Evolutionary conservation across 2,113 vertebrate genomes (phyloP).

Genomic region (Mandrillus leucophaeus): DNA sequence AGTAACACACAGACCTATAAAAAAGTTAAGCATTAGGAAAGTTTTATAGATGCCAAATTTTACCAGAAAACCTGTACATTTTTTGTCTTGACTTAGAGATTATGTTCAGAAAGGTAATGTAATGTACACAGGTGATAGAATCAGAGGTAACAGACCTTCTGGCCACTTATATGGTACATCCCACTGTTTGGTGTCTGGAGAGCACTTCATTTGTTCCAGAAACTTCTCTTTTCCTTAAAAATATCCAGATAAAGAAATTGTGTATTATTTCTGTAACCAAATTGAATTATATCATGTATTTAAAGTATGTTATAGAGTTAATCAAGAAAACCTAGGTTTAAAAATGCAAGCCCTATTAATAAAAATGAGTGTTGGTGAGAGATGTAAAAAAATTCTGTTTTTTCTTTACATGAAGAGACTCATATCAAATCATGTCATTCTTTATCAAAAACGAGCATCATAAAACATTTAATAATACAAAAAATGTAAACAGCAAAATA

Average conservation of each 20-base stretch:
- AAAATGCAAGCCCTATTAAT: not conserved
- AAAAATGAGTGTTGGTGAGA: not conserved
- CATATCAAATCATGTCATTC: not conserved
- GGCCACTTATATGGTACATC: not conserved
- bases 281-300: not conserved
- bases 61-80: not conserved
- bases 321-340: not conserved
- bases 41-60: not conserved
- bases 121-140: not conserved
- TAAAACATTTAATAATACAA: conserved; percentile 26
- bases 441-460: not conserved
- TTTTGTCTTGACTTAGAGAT: not conserved
- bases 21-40: not conserved
- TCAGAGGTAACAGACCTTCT: not conserved
- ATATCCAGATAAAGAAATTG: not conserved
- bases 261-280: not conserved
- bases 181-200: not conserved
- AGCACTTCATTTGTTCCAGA: not conserved
- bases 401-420: not conserved
- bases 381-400: not conserved
- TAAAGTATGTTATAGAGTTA: not conserved
- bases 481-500: not conserved
- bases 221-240: not conserved
- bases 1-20: not conserved
- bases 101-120: not conserved